These are phyloP conservation scores for Lepidurus apus DNA, from an alignment of 1,140 invertebrate species.

Conservation along the genomic window DNA sequence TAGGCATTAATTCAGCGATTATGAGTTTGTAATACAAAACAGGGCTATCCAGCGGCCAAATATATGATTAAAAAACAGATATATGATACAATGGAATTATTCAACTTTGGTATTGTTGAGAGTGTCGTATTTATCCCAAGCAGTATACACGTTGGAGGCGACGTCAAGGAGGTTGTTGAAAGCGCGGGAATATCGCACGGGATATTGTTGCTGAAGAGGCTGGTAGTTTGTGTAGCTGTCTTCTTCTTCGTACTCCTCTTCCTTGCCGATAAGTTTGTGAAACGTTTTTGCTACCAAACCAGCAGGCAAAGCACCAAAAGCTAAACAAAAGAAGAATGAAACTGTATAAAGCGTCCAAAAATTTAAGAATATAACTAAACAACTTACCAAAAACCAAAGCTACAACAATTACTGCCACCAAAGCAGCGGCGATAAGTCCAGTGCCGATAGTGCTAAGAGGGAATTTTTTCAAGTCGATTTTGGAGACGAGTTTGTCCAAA, in stretches of 20 bases:
- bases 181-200: background rate
- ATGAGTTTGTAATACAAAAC: too few species aligned
- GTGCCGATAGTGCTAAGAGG: background rate
- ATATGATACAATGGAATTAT: background rate
- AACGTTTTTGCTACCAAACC: background rate
- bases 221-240: background rate
- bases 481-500: background rate
- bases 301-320: constrained; percentile 12
- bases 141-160: background rate
- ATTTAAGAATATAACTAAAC: background rate
- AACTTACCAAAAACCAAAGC: background rate
- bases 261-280: background rate
- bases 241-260: background rate
- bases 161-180: background rate
- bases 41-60: too few species aligned
- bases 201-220: background rate
- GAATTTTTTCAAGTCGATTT: background rate
- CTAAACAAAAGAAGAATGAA: background rate
- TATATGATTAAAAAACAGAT: too few species aligned
- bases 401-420: background rate
- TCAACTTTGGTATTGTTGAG: background rate
- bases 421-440: background rate
- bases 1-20: too few species aligned
- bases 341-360: background rate
- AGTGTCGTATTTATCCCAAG: constrained; percentile 12